Evolutionary conservation across 2,888 invertebrate genomes (phyloP), one percentile per base, ranked within the genome.

Genomic region (Orthosia cruda): DNA sequence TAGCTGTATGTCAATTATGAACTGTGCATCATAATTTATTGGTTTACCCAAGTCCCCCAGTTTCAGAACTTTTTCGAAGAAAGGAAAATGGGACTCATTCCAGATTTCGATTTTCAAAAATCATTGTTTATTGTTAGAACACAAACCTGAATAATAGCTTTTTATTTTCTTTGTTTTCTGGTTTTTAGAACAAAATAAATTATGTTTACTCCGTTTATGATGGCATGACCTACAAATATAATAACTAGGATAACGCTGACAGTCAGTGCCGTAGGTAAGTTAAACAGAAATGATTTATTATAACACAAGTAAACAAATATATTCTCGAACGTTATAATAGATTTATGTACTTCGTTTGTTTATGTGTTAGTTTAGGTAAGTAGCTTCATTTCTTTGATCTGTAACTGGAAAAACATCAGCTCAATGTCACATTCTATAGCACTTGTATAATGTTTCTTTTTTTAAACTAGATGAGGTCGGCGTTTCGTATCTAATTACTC

Each of bases 1-100:
- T 72, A 40, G 47, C 55, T 64, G 70, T 67, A 50, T 58, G 59
- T 55, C 20, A 70, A 70, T 26, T 50, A 26, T n/a, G 23, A 18
- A 40, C 3, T n/a, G 9, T 23, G 26, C 57, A 54, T 26, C 62
- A 12, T 57, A 9, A 67, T 71, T 69, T 50, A 73, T 57, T 69
- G 54, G 32, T 64, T 71, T n/a, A 26, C 2, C 40, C 20, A 61
- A 15, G 45, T 61, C 7, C 13, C 50, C 47, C 16, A 54, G 23
- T 64, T 40, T 40, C 20, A 40, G 15, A 55, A 18, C 16, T 57
- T 20, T 50, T 3, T 2, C 12, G 18, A 58, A 3, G 47, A 32
- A 59, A 4, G 47, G 16, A 59, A 40, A 26, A 59, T 58, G 20
- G 40, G n/a, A 20, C 4, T 18, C 15, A 16, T 52, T n/a, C 40